Conservation (phyloP, 2,797 vertebrate genomes). For the Trachops cirrhosus region DNA sequence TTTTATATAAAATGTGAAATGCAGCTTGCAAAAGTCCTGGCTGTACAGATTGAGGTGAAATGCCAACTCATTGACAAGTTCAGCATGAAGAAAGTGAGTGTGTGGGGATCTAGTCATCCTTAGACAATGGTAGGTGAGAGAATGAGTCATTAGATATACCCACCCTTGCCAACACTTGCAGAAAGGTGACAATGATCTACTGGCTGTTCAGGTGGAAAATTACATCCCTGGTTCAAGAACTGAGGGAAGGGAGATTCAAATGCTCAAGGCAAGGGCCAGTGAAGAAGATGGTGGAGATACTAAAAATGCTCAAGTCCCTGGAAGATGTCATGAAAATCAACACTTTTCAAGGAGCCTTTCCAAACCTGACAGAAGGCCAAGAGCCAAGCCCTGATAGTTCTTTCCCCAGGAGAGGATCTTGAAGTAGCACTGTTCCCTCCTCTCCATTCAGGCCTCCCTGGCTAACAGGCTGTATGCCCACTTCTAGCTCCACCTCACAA, state of each 20-base stretch:
- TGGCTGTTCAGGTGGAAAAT: not conserved
- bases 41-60: not conserved
- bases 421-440: not conserved
- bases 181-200: not conserved
- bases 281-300: not conserved
- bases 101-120: not conserved
- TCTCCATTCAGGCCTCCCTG: not conserved
- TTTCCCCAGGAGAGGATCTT: not conserved
- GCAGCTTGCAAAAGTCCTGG: not conserved
- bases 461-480: not conserved
- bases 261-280: not conserved
- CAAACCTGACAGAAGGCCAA: no score
- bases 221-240: not conserved
- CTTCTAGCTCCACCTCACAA: no score
- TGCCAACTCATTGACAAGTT: not conserved
- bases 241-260: not conserved
- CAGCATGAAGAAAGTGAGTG: not conserved
- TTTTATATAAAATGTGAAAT: not conserved
- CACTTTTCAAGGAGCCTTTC: no score
- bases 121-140: not conserved
- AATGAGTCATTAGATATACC: not conserved
- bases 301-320: not conserved
- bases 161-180: not conserved
- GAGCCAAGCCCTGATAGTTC: no score
- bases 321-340: not conserved